Evolutionary conservation across 1,140 invertebrate species (phyloP).

Genomic region (Camponotus pennsylvanicus): DNA sequence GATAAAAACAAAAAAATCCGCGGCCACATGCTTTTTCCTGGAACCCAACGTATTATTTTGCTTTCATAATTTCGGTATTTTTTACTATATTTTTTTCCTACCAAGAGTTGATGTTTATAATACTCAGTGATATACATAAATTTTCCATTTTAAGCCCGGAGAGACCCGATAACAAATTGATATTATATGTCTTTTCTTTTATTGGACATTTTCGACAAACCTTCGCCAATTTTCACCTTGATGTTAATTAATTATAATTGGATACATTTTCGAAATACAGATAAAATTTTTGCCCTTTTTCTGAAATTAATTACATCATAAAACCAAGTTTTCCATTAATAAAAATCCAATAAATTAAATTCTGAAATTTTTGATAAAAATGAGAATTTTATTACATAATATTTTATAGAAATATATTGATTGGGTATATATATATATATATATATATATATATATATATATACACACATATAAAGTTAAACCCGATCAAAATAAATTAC

Average conservation of each 20-base stretch:
- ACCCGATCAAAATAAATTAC: too few relatives aligned
- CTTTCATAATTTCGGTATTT: conserved; percentile 23
- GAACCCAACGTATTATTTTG: conserved; percentile 7
- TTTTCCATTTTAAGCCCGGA: background rate
- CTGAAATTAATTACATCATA: conserved; percentile 12
- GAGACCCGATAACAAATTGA: background rate
- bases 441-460: too few relatives aligned
- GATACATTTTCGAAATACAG: background rate
- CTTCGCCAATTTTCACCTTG: background rate
- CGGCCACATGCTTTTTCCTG: conserved; percentile 17
- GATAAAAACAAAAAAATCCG: background rate
- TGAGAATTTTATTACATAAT: background rate
- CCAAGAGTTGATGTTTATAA: background rate
- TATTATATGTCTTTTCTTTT: background rate
- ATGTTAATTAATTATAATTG: conserved; percentile 10
- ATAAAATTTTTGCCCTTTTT: background rate
- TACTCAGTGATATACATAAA: background rate
- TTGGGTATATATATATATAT: background rate
- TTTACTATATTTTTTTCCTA: background rate
- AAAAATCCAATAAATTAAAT: background rate
- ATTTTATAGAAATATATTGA: background rate
- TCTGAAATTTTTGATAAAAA: background rate
- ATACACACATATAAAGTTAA: too few relatives aligned
- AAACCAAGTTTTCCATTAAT: background rate
- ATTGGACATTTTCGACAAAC: background rate